These are phyloP conservation scores for Trididemnum miniatum DNA, from an alignment of 23 tunicate species.

Conservation along the genomic window DNA sequence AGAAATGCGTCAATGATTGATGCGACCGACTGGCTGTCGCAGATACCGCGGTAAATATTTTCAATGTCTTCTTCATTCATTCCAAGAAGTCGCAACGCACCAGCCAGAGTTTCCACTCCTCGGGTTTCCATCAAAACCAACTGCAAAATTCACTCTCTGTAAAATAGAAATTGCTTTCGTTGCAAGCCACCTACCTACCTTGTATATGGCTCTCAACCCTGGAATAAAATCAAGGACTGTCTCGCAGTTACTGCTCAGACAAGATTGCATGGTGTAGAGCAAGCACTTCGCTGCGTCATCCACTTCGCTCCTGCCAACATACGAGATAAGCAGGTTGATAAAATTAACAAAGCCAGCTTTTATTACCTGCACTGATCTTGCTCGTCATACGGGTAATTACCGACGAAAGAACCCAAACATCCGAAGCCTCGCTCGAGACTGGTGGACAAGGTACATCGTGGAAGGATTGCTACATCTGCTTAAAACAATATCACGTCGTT, in stretches of 20 bases:
- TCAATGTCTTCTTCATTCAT: background rate
- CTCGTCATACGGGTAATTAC: slow-evolving; percentile 17
- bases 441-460: background rate
- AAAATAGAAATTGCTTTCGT: background rate
- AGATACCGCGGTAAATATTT: background rate
- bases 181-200: background rate
- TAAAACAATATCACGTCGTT: background rate
- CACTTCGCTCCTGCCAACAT: background rate
- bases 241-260: slow-evolving; percentile 5
- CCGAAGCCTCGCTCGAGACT: background rate
- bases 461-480: slow-evolving; percentile 18
- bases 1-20: background rate
- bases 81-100: background rate
- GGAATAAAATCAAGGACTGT: slow-evolving; percentile 22
- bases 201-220: background rate
- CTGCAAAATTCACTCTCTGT: too few relatives aligned
- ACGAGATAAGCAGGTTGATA: too few relatives aligned
- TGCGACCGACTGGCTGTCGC: background rate
- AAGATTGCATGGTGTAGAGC: background rate
- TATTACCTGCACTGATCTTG: slow-evolving; percentile 19
- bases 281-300: background rate
- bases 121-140: background rate
- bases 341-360: too few relatives aligned
- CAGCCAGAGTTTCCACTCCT: background rate
- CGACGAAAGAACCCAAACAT: background rate